phyloP scores from a whole-genome alignment of 2,113 vertebrate genomes.

The Silurus glanis region DNA sequence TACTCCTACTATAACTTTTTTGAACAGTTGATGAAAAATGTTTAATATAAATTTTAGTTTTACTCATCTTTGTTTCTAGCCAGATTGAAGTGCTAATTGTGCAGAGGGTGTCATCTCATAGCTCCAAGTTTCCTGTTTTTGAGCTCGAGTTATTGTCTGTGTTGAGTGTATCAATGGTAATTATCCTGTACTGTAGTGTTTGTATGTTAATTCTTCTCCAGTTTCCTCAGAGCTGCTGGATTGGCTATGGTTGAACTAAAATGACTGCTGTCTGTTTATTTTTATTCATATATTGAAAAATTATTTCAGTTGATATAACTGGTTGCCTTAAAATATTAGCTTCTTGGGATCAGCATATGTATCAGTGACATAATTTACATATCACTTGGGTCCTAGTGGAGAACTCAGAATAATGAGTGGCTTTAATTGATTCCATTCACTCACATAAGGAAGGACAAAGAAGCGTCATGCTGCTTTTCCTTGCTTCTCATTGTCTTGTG shows the following conservation, averaged over 20 bases:
- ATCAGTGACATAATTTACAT: neutral
- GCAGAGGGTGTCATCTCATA: neutral
- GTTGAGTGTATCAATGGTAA: neutral
- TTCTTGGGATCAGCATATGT: neutral
- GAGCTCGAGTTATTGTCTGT: neutral
- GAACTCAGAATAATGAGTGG: constrained; percentile 11
- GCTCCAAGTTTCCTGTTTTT: neutral
- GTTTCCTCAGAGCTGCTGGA: neutral
- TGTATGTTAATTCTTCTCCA: neutral
- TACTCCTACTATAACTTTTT: neutral
- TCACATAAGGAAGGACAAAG: constrained; percentile 27
- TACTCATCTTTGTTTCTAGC: neutral
- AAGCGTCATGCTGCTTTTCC: constrained; percentile 35
- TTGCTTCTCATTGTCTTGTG: constrained; percentile 48
- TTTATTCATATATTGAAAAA: neutral
- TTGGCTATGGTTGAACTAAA: neutral
- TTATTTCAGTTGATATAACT: neutral
- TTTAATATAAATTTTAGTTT: neutral
- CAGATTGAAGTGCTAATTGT: neutral
- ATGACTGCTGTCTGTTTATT: neutral
- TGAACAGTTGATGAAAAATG: neutral
- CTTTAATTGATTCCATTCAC: constrained; percentile 36
- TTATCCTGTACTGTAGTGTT: too few species aligned
- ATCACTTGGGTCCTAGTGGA: neutral
- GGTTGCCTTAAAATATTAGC: neutral